Evolutionary conservation across 2,797 vertebrate species (phyloP), one percentile per base, ranked within the genome.

Genomic region (Clarias fuscus): DNA sequence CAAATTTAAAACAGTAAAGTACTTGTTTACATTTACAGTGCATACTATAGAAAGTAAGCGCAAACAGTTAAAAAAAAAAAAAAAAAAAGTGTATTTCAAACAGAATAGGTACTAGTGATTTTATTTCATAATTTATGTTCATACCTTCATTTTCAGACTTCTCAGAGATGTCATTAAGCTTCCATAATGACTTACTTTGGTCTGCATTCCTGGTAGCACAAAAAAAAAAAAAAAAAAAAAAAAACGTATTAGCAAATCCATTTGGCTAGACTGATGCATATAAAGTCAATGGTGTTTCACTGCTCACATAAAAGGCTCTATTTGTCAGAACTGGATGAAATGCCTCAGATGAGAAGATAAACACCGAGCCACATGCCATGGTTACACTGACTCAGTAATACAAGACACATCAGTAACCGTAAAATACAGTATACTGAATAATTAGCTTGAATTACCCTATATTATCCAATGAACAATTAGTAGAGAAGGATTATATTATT

Each of bases 71-170:
- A 78, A 59, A n/a, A n/a, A n/a, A n/a, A n/a, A n/a, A n/a, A n/a
- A n/a, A n/a, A n/a, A n/a, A n/a, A 2, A 37, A 61, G 22, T 10
- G 2, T 78, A 8, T 22, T 78, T 78, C 2, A 78, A 61, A 78
- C 8, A 14, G 4, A 33, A 59, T 58, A 27, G 30, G 10, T 78
- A 22, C 24, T 37, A 5, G 4, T 61, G 76, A 24, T 24, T 79
- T 79, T 37, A 37, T 58, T 37, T 58, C 4, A 58, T 15, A 24
- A 18, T 22, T 27, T 58, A 78, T 13, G n/a, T 75, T 83, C 91
- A 93, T 95, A 96, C 98, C 98, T 96, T 97, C 97, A 91, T 98
- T 98, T 90, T 99, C 98, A 89, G 97, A 97, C 90, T 98, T 99
- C 90, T 98, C 97, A 15, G 98, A 98, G 95, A 99, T 96, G 91